Conservation (phyloP, 2,113 vertebrate genomes). For the Pteruthius melanotis region DNA sequence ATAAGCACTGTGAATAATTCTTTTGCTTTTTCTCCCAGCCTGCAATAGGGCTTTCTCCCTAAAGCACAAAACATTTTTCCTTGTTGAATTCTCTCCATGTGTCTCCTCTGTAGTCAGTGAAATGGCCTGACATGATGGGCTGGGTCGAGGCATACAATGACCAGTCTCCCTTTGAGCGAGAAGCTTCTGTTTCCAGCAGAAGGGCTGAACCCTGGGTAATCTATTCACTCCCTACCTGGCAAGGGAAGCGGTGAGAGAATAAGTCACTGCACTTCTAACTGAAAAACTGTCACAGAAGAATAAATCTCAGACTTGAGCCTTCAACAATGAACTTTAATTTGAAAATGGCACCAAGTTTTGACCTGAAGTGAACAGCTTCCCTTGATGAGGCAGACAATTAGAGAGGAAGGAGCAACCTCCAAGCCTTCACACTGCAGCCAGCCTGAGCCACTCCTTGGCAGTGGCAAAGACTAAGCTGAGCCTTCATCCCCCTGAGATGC, state of each 20-base stretch:
- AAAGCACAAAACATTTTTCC: constrained; percentile 19
- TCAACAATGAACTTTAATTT: constrained; percentile 36
- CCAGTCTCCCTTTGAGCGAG: background rate
- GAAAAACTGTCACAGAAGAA: constrained; percentile 12
- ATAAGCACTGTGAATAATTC: constrained; percentile 36
- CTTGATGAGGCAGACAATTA: background rate
- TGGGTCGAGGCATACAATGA: background rate
- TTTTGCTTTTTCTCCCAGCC: background rate
- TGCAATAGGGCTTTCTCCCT: constrained; percentile 6
- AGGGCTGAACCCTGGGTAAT: constrained; percentile 24
- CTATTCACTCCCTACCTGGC: constrained; percentile 15
- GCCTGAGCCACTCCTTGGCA: rapidly evolving
- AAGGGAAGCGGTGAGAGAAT: background rate
- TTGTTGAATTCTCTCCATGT: background rate
- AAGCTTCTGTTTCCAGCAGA: constrained; percentile 16
- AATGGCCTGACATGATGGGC: background rate
- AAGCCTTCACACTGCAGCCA: background rate
- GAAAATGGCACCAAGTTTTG: constrained; percentile 5
- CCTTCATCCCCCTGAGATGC: rapidly evolving
- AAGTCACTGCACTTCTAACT: background rate
- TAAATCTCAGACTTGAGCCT: background rate
- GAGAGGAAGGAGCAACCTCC: background rate
- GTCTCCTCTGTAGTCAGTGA: background rate
- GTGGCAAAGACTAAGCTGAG: background rate
- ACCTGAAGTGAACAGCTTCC: background rate